phyloP scores from a whole-genome alignment of 1,140 invertebrate species.

The Onthophagus taurus region DNA sequence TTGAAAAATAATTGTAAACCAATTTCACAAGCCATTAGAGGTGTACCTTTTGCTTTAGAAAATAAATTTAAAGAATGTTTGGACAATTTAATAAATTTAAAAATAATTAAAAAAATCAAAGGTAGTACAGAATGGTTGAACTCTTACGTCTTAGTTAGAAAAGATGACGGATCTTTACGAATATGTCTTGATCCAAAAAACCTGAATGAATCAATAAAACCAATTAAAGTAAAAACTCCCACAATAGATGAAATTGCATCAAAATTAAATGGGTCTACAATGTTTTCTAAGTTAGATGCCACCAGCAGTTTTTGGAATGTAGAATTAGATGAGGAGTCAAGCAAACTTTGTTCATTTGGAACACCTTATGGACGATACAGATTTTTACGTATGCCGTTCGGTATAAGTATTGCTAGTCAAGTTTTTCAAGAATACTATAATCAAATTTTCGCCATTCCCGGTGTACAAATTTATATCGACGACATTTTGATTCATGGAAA shows the following conservation, averaged over 20 bases:
- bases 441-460: constrained; percentile 25
- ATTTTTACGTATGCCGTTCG: constrained; percentile 24
- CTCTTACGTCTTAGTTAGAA: constrained; percentile 34
- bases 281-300: constrained; percentile 10
- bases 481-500: constrained; percentile 26
- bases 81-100: constrained; percentile 20
- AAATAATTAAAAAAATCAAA: constrained; percentile 28
- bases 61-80: constrained; percentile 27
- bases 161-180: constrained; percentile 31
- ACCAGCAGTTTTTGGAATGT: constrained; percentile 20
- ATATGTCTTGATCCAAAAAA: constrained; percentile 36
- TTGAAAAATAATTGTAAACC: constrained; percentile 10
- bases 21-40: constrained; percentile 16
- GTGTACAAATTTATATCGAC: constrained; percentile 30
- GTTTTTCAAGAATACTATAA: constrained; percentile 27
- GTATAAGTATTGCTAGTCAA: constrained; percentile 21
- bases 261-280: constrained; percentile 5
- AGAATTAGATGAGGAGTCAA: constrained; percentile 20
- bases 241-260: constrained; percentile 3
- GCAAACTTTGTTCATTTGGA: constrained; percentile 21
- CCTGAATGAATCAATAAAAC: constrained; percentile 26
- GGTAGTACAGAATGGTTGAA: constrained; percentile 35
- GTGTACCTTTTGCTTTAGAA: constrained; percentile 24
- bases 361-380: constrained; percentile 24
- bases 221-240: not conserved